These are phyloP conservation scores for Neoaliturus tenellus DNA, from an alignment of 2,888 invertebrate genomes.

Conservation along the genomic window DNA sequence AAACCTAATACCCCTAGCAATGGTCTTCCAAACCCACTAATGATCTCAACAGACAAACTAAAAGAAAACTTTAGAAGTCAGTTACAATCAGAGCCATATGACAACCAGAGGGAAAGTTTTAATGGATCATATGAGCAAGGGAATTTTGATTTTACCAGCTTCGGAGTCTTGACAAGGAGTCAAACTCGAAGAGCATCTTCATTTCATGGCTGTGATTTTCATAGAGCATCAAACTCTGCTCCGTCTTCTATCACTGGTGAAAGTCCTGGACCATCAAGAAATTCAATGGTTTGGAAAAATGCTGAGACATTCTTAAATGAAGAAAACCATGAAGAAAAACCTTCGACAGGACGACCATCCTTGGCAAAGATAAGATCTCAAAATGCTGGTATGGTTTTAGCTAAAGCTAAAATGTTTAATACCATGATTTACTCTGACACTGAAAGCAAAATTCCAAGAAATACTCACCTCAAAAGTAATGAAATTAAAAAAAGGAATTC, in stretches of 20 bases:
- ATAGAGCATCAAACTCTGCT: background rate
- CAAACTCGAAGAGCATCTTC: slow-evolving; percentile 64
- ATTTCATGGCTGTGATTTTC: slow-evolving; percentile 60
- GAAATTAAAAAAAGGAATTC: slow-evolving; percentile 46
- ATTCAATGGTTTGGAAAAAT: slow-evolving; percentile 39
- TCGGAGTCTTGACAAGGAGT: slow-evolving; percentile 61
- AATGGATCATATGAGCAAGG: slow-evolving; percentile 16
- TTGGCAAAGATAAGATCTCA: slow-evolving; percentile 83
- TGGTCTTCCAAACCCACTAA: slow-evolving; percentile 70
- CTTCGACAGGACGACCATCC: slow-evolving; percentile 80
- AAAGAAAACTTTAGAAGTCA: slow-evolving; percentile 27
- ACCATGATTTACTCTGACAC: slow-evolving; percentile 42
- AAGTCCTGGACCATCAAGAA: background rate
- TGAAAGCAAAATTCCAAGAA: background rate
- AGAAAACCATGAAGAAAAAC: slow-evolving; percentile 66
- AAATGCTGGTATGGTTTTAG: slow-evolving; percentile 88
- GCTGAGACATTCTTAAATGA: slow-evolving; percentile 69
- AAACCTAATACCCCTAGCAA: slow-evolving; percentile 74
- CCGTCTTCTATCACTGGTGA: background rate
- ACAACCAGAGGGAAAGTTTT: slow-evolving; percentile 42
- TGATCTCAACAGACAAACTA: background rate
- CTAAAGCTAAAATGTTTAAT: slow-evolving; percentile 86
- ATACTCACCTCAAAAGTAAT: background rate
- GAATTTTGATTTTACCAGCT: slow-evolving; percentile 25
- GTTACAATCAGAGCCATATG: slow-evolving; percentile 24